Base-by-base conservation (phyloP, 2,888 invertebrate genomes). In the Bombylius discolor region DNA sequence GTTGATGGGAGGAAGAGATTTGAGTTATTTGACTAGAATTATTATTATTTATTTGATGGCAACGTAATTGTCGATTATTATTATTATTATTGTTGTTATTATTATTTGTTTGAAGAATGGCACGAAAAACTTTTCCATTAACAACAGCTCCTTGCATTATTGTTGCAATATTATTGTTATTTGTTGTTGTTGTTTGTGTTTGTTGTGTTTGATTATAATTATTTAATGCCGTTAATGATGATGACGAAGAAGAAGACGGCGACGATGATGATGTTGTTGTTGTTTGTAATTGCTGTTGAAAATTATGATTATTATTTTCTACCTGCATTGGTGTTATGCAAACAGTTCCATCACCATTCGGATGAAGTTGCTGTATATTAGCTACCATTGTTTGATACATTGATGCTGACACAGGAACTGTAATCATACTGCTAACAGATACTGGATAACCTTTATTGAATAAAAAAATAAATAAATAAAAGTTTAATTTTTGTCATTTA, bases 321-420 rank as follows among this genome's bases (percentile, higher is more conserved):
- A 90, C 89, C 81, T 89, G 88, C 76, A 90, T 85, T 64, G 88
- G 89, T 59, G 87, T 83, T 58, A 90, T 84, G 77, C 89, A 89
- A 66, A 90, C 86, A 50, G 84, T 84, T 66, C 87, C 89, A 72
- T 90, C 89, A 65, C 81, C 81, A 63, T 79, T 81, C 52, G 81
- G 79, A 65, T 83, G 83, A 63, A 87, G 79, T 69, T 83, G 82
- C 72, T 89, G 87, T 72, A 92, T 89, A 73, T 89, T 89, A 56
- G 93, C 90, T 70, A 94, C 89, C 81, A 95, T 93, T 58, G 92
- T 90, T 77, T 96, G 95, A 79, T 96, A 96, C 87, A 96, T 92
- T 60, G 92, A 90, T 57, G 90, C 89, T 48, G 91, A 89, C 60
- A 96, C 92, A 56, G 96, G 96, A 66, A 96, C 90, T 55, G 95